These are phyloP conservation scores for Tetramorium parvispinum DNA, from an alignment of 1,140 invertebrate species.

Conservation along the genomic window DNA sequence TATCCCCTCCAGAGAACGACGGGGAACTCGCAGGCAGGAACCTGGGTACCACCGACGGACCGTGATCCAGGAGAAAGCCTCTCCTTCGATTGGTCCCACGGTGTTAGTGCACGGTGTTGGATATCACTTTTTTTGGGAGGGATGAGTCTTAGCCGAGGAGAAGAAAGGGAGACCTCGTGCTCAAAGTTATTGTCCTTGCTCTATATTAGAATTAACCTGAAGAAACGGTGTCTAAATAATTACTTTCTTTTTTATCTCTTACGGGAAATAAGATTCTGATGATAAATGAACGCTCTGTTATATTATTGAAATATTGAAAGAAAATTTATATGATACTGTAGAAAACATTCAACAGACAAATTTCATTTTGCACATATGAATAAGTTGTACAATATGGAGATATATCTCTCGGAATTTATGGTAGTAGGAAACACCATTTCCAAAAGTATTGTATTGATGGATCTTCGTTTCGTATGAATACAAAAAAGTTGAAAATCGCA, in stretches of 20 bases:
- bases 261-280: background rate
- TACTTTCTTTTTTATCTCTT: background rate
- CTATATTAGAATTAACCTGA: background rate
- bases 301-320: background rate
- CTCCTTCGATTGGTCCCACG: slow-evolving; percentile 75
- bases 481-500: slow-evolving; percentile 15
- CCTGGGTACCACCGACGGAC: slow-evolving; percentile 48
- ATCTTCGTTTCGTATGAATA: background rate
- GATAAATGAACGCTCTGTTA: background rate
- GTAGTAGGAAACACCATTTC: background rate
- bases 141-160: background rate
- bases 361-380: background rate
- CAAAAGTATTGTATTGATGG: background rate
- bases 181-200: background rate
- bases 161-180: background rate
- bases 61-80: slow-evolving; percentile 81
- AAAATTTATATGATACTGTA: background rate
- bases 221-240: background rate
- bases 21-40: slow-evolving; percentile 71
- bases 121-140: background rate
- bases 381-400: background rate
- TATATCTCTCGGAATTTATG: background rate
- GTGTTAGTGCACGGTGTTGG: background rate
- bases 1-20: slow-evolving; percentile 78
- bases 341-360: background rate